These are phyloP conservation scores for Hyppa rectilinea DNA, from an alignment of 2,888 invertebrate genomes.

Conservation along the genomic window DNA sequence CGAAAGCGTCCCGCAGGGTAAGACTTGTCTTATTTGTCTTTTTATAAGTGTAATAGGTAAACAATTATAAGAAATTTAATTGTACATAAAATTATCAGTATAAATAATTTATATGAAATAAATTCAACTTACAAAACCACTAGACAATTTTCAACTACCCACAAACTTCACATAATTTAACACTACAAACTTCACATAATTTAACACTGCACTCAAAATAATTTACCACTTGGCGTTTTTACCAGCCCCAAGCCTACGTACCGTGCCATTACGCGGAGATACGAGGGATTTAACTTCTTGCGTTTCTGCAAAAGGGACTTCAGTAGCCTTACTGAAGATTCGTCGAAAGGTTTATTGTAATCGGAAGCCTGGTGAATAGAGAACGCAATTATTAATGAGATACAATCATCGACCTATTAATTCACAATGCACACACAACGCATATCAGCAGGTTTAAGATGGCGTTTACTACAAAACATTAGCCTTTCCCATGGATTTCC, in stretches of 20 bases:
- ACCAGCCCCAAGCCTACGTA: conserved; percentile 85
- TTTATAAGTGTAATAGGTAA: background rate
- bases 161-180: conserved; percentile 16
- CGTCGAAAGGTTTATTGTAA: conserved; percentile 83
- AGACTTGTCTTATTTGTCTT: background rate
- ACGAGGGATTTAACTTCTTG: conserved; percentile 85
- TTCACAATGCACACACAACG: background rate
- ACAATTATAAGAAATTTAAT: conserved; percentile 22
- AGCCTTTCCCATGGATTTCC: background rate
- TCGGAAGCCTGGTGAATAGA: conserved; percentile 81
- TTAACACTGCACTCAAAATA: conserved; percentile 13
- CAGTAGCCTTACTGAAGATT: conserved; percentile 79
- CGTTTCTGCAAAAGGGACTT: conserved; percentile 82
- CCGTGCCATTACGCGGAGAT: conserved; percentile 87
- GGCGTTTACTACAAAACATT: background rate
- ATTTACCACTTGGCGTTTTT: conserved; percentile 70
- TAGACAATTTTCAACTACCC: conserved; percentile 27
- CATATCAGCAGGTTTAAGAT: background rate
- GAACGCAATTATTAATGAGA: background rate
- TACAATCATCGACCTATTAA: background rate
- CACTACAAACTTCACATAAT: conserved; percentile 15
- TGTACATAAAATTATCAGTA: conserved; percentile 29
- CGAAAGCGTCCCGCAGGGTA: background rate
- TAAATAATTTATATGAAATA: conserved; percentile 51
- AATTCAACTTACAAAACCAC: conserved; percentile 35